These are phyloP conservation scores for Drosophila niveifrons DNA, from an alignment of 2,888 invertebrate genomes.

Conservation along the genomic window DNA sequence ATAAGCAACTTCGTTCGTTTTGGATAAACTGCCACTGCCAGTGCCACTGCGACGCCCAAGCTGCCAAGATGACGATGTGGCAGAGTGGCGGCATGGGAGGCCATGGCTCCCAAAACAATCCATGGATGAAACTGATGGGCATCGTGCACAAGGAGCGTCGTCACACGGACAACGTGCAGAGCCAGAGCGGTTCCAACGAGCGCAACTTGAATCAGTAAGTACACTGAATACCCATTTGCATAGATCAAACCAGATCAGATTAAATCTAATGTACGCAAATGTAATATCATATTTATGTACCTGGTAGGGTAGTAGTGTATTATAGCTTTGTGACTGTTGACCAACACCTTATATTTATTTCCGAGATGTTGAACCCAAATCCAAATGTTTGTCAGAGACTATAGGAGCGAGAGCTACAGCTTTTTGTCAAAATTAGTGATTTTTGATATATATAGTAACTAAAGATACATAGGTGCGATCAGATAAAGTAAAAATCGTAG, in stretches of 20 bases:
- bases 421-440: too few relatives aligned
- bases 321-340: too few relatives aligned
- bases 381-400: too few relatives aligned
- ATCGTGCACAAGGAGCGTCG: slow-evolving; percentile 91
- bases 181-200: slow-evolving; percentile 88
- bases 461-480: too few relatives aligned
- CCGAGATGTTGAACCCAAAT: too few relatives aligned
- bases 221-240: too few relatives aligned
- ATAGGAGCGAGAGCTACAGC: too few relatives aligned
- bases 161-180: slow-evolving; percentile 88
- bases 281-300: not conserved
- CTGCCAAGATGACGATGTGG: slow-evolving; percentile 89
- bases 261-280: not conserved
- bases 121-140: slow-evolving; percentile 94
- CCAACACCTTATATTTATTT: too few relatives aligned
- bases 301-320: too few relatives aligned
- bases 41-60: slow-evolving; percentile 45
- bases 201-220: slow-evolving; percentile 90
- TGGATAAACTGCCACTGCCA: slow-evolving; percentile 39
- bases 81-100: slow-evolving; percentile 91
- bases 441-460: too few relatives aligned
- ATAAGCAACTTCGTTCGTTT: slow-evolving; percentile 43
- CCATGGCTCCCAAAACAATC: slow-evolving; percentile 92
- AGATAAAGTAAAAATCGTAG: too few relatives aligned
- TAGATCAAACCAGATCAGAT: not conserved